Evolutionary conservation across 2,888 invertebrate species (phyloP).

Genomic region (Cryptus armator): DNA sequence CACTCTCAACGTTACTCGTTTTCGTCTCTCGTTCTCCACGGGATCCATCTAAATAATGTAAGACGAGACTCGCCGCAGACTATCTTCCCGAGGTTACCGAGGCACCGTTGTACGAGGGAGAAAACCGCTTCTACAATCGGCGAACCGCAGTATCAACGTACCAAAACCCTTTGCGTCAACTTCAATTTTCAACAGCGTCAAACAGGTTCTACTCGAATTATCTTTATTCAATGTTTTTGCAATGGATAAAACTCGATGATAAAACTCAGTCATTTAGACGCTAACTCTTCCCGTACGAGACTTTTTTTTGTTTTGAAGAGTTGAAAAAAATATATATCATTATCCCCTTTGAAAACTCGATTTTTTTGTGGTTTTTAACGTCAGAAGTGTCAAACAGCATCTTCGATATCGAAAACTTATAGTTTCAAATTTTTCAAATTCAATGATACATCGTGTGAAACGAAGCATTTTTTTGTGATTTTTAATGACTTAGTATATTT

Average conservation of each 20-base stretch:
- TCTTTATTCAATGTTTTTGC: conserved; percentile 33
- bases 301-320: no score
- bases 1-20: conserved; percentile 32
- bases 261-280: background rate
- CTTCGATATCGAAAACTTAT: no score
- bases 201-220: conserved; percentile 45
- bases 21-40: conserved; percentile 69
- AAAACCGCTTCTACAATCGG: conserved; percentile 47
- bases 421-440: no score
- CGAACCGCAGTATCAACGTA: conserved; percentile 68
- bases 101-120: conserved; percentile 43
- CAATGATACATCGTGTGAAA: no score
- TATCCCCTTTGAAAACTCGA: no score
- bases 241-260: conserved; percentile 15
- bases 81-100: conserved; percentile 56
- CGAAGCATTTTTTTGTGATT: no score
- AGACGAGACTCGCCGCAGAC: conserved; percentile 78
- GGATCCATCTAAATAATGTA: conserved; percentile 83
- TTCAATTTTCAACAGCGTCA: conserved; percentile 53
- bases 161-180: conserved; percentile 59
- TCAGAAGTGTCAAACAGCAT: no score
- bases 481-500: no score
- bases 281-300: background rate
- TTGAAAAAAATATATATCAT: background rate
- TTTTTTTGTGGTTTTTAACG: no score